Percentiles rank a stretch among this genome's conserved stretches.
Conservation (phyloP, 2,113 vertebrate genomes). For the Neolamprologus falcicula region DNA sequence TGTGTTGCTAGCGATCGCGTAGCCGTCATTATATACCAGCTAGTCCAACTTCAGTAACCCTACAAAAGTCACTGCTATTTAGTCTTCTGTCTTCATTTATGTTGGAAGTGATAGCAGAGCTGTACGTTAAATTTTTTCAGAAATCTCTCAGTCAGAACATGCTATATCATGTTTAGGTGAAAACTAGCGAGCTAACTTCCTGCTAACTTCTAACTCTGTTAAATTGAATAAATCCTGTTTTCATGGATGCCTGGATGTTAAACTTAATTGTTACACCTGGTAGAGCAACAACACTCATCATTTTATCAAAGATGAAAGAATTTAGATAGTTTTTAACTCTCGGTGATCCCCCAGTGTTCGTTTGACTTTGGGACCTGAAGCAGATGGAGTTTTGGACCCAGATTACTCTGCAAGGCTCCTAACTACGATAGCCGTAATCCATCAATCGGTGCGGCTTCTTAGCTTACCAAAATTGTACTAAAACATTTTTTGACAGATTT, state of each 20-base stretch:
- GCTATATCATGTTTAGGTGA: background rate
- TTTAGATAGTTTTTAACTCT: background rate
- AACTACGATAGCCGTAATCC: background rate
- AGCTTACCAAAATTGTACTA: background rate
- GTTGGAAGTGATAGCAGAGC: background rate
- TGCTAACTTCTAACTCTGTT: background rate
- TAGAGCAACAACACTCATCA: background rate
- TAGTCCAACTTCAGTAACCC: background rate
- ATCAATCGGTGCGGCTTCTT: rapidly evolving
- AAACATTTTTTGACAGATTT: background rate
- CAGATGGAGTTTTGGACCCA: background rate
- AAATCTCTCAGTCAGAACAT: background rate
- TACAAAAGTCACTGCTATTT: background rate
- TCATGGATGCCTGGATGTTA: background rate
- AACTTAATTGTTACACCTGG: background rate
- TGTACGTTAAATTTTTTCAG: background rate
- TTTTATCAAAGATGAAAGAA: background rate
- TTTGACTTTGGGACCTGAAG: background rate
- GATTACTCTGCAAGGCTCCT: background rate
- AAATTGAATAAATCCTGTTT: background rate
- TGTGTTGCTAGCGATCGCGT: background rate
- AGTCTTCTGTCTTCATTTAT: background rate
- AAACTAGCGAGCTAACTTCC: background rate
- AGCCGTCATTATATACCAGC: background rate
- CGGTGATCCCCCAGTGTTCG: background rate